phyloP scores from a whole-genome alignment of 2,113 vertebrate species.

The Picathartes gymnocephalus region DNA sequence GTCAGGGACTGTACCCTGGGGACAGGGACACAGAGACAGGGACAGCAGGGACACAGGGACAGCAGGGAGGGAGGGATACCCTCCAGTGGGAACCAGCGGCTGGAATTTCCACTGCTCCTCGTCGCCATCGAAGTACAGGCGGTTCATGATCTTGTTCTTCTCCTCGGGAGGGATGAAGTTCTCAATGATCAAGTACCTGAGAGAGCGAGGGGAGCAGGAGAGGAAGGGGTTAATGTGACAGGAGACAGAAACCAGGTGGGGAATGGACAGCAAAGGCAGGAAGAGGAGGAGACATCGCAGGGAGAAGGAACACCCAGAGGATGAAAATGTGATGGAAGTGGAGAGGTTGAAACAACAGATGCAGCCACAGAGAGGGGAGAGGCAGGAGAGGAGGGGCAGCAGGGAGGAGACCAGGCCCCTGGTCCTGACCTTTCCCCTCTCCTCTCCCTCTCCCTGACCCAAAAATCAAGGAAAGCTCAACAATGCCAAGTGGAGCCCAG shows the following conservation, averaged over 20 bases:
- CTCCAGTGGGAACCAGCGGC: conserved; percentile 81
- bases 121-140: conserved; percentile 88
- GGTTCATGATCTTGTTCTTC: conserved; percentile 96
- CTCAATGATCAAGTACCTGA: conserved; percentile 93
- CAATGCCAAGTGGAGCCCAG: rapidly evolving
- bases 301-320: not conserved
- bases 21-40: not conserved
- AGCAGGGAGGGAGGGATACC: conserved; percentile 17
- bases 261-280: not conserved
- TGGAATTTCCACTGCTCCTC: conserved; percentile 95
- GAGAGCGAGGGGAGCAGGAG: not conserved
- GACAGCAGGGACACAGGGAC: not conserved
- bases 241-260: not conserved
- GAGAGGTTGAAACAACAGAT: not conserved
- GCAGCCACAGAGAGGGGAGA: not conserved
- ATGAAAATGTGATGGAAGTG: not conserved
- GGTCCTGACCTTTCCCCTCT: too few species aligned
- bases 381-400: not conserved
- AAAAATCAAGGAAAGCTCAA: not conserved
- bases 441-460: too few species aligned
- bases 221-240: not conserved
- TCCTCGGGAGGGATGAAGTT: conserved; percentile 96
- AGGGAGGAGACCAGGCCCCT: not conserved
- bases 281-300: not conserved
- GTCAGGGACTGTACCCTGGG: too few species aligned